These are phyloP conservation scores for Aix galericulata DNA, from an alignment of 2,113 vertebrate genomes.

Conservation along the genomic window DNA sequence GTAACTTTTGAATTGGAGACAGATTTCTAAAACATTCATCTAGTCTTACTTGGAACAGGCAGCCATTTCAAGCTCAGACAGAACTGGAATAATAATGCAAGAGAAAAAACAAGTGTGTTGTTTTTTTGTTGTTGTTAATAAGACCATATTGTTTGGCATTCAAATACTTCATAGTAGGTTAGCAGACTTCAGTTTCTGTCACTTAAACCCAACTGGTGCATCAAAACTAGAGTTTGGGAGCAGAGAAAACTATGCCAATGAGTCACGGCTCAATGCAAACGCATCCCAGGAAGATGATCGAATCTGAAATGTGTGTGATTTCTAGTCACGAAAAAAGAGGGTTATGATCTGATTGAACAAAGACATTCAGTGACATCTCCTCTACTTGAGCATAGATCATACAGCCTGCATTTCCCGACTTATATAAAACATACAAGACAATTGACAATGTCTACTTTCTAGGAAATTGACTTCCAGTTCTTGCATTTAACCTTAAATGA, in stretches of 20 bases:
- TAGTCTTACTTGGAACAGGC: neutral
- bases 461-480: neutral
- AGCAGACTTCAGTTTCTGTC: neutral
- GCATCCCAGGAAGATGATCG: neutral
- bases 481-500: neutral
- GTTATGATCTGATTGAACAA: neutral
- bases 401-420: neutral
- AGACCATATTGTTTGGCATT: neutral
- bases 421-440: fast-evolving
- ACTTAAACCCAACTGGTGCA: neutral
- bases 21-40: neutral
- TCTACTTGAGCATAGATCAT: fast-evolving
- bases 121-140: neutral
- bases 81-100: neutral
- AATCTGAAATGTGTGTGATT: neutral
- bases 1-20: neutral
- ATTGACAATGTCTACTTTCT: neutral
- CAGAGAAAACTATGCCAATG: neutral
- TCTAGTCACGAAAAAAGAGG: neutral
- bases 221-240: neutral
- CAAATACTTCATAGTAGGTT: neutral
- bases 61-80: neutral
- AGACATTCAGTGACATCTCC: neutral
- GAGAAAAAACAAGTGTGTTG: neutral
- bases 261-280: neutral